These are phyloP conservation scores for Tinamus guttatus DNA, from an alignment of 2,113 vertebrate species.

Conservation along the genomic window DNA sequence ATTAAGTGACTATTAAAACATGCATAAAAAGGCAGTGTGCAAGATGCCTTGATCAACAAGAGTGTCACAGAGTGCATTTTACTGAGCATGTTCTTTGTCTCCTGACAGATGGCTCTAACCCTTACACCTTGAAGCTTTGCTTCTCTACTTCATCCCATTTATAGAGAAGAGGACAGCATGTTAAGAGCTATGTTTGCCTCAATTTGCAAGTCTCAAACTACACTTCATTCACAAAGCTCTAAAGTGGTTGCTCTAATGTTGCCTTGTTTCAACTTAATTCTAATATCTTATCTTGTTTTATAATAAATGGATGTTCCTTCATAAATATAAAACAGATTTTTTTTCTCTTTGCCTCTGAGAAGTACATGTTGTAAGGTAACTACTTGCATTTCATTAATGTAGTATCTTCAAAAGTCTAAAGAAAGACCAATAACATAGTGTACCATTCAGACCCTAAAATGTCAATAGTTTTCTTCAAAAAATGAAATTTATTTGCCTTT, in stretches of 20 bases:
- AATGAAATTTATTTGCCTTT: constrained; percentile 79
- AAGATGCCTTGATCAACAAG: neutral
- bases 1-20: too few species aligned
- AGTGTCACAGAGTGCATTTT: neutral
- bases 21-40: neutral
- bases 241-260: constrained; percentile 79
- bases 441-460: constrained; percentile 46
- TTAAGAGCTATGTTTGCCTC: constrained; percentile 62
- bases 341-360: constrained; percentile 73
- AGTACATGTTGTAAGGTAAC: constrained; percentile 72
- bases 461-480: constrained; percentile 67
- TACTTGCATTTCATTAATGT: constrained; percentile 75
- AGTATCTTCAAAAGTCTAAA: constrained; percentile 63
- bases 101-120: constrained; percentile 94
- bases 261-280: constrained; percentile 78
- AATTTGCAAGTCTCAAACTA: constrained; percentile 75
- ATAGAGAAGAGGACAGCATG: constrained; percentile 81
- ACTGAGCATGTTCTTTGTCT: constrained; percentile 41
- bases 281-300: constrained; percentile 75
- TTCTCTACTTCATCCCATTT: constrained; percentile 98
- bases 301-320: constrained; percentile 80
- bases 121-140: constrained; percentile 97
- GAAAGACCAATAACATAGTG: constrained; percentile 50
- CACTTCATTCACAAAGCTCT: constrained; percentile 69
- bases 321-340: constrained; percentile 44